Base-by-base conservation (phyloP, 2,113 vertebrate species). In the Anser brachyrhynchus region DNA sequence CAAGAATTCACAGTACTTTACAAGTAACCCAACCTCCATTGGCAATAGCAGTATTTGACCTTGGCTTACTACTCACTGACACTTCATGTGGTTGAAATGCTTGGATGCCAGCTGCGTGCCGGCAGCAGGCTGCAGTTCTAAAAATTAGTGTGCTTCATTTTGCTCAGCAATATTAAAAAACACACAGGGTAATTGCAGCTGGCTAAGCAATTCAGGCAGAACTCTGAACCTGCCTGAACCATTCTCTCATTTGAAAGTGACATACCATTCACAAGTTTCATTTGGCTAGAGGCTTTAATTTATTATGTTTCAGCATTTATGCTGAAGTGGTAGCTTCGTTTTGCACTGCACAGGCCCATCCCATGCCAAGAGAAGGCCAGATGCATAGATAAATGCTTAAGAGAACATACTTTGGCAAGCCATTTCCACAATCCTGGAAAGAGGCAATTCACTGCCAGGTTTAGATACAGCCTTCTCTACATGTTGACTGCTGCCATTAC, bases 211-310 rank as follows among this genome's bases (percentile, higher is more conserved):
- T 52, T 59, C 8, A 0, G 37, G 78, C 84, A 85, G 75, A 94
- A 77, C 0, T 0, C 44, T 43, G 64, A 91, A 70, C 90, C 72
- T 95, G 95, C 90, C 84, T 19, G 54, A 95, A 82, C 93, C 72
- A 26, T 73, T 58, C 84, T 73, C 92, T 85, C 74, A 41, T 82
- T 70, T 64, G 66, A 66, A 82, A 72, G 75, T 66, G 84, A 91
- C 93, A 54, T 20, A 29, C 14, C 74, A 73, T 35, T 79, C 91
- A 58, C 51, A 85, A 88, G 59, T 90, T 95, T 88, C 54, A 80
- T 65, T 88, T 96, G 67, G 72, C 93, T 93, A 54, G 67, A 84
- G 46, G 92, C 51, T 83, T 83, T 84, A 64, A 88, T 66, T 92
- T 89, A 37, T n/a, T 62, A 28, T 58, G 39, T 46, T 82, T 93